Base-by-base conservation (phyloP, 2,797 vertebrate genomes). In the Carapus acus region DNA sequence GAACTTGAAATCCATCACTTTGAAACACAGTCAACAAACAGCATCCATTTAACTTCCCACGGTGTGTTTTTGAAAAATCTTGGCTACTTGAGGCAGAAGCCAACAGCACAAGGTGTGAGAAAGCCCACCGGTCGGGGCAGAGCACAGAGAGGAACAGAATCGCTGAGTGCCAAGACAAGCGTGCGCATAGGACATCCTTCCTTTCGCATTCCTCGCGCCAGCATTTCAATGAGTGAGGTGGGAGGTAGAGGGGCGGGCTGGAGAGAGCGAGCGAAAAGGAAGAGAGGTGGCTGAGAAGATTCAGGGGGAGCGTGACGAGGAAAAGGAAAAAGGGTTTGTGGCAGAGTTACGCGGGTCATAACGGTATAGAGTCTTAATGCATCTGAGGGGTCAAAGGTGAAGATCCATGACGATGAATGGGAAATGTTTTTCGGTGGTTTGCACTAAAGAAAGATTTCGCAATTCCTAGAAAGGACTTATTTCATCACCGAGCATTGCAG, bases 121-220 rank as follows among this genome's bases (percentile, higher is more conserved):
- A 67, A 83, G 51, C 4, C 54, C 52, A n/a, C 54, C 24, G 71
- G 55, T 57, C 74, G 48, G 67, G 49, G 46, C 49, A 51, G 61
- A 72, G 69, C 33, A 62, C 59, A 43, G 50, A 60, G 58, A 29
- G 37, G 57, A 47, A 52, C 69, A 81, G 84, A 83, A 88, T 76
- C 54, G 33, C 58, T 11, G 41, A 55, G 49, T 17, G 78, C 80
- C 84, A 85, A 86, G 67, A 77, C 69, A 83, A 87, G 82, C 80
- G 70, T 41, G 12, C 60, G 56, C 66, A 69, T 68, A 71, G 69
- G 65, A 85, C 76, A 82, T 85, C 82, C 86, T 87, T 88, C 86
- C 84, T 85, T 67, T 71, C 21, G 40, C 82, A 86, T 87, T 87
- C 85, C 77, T 80, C n/a, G 1, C 40, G 33, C 65, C 67, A 58